Evolutionary conservation across 2,113 vertebrate genomes (phyloP).

Genomic region (Scytalopus superciliaris): DNA sequence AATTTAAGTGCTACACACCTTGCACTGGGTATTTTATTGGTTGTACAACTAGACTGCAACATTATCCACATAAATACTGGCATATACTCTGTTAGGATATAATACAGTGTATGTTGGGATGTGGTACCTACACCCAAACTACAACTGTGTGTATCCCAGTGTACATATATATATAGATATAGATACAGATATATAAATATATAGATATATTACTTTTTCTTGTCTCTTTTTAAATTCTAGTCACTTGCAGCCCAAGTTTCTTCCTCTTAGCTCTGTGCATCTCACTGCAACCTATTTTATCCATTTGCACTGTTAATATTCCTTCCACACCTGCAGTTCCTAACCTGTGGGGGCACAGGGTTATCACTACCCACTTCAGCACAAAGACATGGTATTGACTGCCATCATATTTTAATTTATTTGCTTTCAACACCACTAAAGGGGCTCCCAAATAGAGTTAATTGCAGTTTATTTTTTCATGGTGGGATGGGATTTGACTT

Average conservation of each 20-base stretch:
- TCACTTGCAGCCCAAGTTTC: not conserved
- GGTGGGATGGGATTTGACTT: not conserved
- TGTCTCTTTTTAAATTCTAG: not conserved
- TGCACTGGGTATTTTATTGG: not conserved
- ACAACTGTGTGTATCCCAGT: not conserved
- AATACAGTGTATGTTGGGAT: not conserved
- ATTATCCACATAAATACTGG: not conserved
- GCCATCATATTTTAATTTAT: not conserved
- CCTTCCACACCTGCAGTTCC: not conserved
- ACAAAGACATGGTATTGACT: not conserved
- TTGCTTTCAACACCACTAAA: not conserved
- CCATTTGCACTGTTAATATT: not conserved
- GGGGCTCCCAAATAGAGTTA: not conserved
- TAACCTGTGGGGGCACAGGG: not conserved
- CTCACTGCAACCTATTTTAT: not conserved
- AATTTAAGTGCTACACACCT: not conserved
- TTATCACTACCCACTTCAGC: not conserved
- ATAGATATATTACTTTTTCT: not conserved
- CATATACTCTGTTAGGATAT: not conserved
- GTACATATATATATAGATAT: accelerated
- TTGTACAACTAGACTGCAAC: not conserved
- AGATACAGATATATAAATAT: not conserved
- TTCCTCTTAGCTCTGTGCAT: not conserved
- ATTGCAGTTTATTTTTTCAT: not conserved
- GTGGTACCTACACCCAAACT: not conserved